phyloP scores from a whole-genome alignment of 2,888 invertebrate genomes.

The Rotaria socialis region DNA sequence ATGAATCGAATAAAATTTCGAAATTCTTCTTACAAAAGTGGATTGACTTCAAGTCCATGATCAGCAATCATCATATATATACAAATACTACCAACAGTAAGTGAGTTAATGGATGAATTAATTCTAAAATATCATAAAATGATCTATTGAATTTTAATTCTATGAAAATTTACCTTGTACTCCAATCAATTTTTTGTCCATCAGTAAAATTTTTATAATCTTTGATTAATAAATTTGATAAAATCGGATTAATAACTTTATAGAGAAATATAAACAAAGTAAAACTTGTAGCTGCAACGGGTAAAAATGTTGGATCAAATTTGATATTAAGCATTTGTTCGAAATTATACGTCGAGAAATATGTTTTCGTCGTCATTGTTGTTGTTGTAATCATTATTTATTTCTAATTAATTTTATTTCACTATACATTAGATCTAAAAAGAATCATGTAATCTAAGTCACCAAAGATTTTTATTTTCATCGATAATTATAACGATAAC shows the following conservation, averaged over 20 bases:
- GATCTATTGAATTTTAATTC: too few species aligned
- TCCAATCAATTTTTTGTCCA: constrained; percentile 44
- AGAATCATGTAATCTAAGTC: not conserved
- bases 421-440: not conserved
- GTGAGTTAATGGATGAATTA: constrained; percentile 54
- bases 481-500: too few species aligned
- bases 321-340: not conserved
- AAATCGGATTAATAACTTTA: constrained; percentile 23
- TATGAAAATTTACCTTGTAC: constrained; percentile 6
- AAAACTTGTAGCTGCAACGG: constrained; percentile 29
- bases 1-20: constrained; percentile 7
- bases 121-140: constrained; percentile 49
- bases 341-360: not conserved
- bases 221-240: not conserved
- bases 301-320: constrained; percentile 37
- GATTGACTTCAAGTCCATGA: constrained; percentile 51
- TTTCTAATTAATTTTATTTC: not conserved
- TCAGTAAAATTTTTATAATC: constrained; percentile 31
- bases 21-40: constrained; percentile 48
- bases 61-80: constrained; percentile 55
- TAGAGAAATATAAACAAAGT: not conserved
- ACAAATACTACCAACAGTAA: constrained; percentile 54
- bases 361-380: not conserved
- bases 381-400: not conserved
- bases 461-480: too few species aligned